Base-by-base conservation (phyloP, 1,140 invertebrate genomes). In the Drosophila sucinea region DNA sequence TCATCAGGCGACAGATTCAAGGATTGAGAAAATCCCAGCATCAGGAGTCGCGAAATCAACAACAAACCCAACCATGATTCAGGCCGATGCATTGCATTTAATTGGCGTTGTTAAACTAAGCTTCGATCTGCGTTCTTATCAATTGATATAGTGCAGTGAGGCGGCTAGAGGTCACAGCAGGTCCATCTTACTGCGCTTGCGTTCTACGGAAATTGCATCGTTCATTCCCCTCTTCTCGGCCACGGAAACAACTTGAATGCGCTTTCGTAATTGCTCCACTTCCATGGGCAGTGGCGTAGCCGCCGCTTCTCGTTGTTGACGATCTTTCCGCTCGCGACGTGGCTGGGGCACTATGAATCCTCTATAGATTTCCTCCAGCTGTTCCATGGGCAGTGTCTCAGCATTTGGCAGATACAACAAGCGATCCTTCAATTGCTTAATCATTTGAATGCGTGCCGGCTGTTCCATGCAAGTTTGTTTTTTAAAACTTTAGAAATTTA, bases 161-260 rank as follows among this genome's bases (percentile, higher is more conserved):
- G 7, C 7, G 27, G 40, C 40, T 32, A 2, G 55, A 29, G 62
- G 72, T 75, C 73, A 75, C 1, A n/a, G 7, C 1, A 60, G 58
- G 41, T 81, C 79, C 27, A 77, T 69, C 41, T 69, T 77, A 25
- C 68, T 66, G 51, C 76, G 78, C 41, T 81, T 81, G 27, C 10
- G 8, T 0, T 17, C 4, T 7, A 51, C 17, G 23, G 33, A 30
- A 29, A 23, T 5, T 3, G 55, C 5, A 1, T 25, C 27, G 8
- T 32, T 40, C 6, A 32, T 10, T 4, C 25, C 32, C 25, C 82
- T 66, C 11, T 85, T 86, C 1, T 60, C 64, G 0, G 66, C 60
- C 70, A 85, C 33, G 17, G 35, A 40, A 8, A 70, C 61, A 27
- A 70, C 33, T 8, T 68, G 67, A 1, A 82, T 69, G 33, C 79